Conservation (phyloP, 2,797 vertebrate genomes). For the Paguma larvata region DNA sequence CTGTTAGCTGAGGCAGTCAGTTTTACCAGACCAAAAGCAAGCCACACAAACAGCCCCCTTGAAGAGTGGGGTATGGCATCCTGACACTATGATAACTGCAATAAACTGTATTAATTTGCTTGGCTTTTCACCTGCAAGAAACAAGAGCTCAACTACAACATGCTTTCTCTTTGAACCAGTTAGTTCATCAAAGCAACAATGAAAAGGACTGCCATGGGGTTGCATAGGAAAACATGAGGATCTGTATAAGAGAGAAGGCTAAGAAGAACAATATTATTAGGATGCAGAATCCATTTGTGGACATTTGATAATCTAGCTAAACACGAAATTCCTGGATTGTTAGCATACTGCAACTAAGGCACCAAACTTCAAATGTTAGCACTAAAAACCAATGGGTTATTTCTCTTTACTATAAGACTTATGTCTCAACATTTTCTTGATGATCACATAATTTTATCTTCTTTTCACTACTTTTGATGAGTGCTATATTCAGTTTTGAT, state of each 20-base stretch:
- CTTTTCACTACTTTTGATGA: neutral
- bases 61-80: neutral
- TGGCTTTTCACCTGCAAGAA: neutral
- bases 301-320: neutral
- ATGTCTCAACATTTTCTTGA: neutral
- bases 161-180: neutral
- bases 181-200: neutral
- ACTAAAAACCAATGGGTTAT: neutral
- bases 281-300: neutral
- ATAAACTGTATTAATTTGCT: neutral
- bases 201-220: neutral
- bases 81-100: neutral
- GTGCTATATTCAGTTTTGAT: neutral
- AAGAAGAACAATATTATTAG: neutral
- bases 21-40: neutral
- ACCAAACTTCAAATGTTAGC: neutral
- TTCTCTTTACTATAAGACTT: neutral
- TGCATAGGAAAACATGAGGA: neutral
- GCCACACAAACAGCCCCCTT: neutral
- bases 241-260: neutral
- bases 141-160: neutral
- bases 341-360: neutral
- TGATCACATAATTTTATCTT: slow-evolving; percentile 19
- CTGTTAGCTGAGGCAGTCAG: neutral
- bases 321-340: neutral